Base-by-base conservation (phyloP, 2,888 invertebrate genomes). In the Toxonevra muliebris region DNA sequence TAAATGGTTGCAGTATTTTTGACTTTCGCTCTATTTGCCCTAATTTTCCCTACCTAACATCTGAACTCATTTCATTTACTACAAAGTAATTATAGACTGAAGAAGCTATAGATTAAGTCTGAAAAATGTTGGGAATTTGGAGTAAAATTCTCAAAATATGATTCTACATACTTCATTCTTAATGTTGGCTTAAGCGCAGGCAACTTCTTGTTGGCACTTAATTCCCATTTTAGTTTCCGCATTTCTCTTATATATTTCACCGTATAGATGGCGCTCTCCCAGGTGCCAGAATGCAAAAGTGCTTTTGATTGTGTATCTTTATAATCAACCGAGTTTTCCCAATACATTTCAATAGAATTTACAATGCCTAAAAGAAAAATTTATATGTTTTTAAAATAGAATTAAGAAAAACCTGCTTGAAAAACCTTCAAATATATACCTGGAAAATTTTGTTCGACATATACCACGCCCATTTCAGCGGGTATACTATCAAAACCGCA, bases 281-380 rank as follows among this genome's bases (percentile, higher is more conserved):
- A 75, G 8, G 75, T 73, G 2, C 71, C 74, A 10, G 20, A 66
- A 50, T 73, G 69, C 8, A 74, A 15, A 45, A 74, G 55, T 2
- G 68, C 69, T 12, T 69, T 71, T 0, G 71, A 73, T 1, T 64
- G 61, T 58, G 43, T 54, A 52, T 73, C 74, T 17, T 61, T 66
- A 52, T 68, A 71, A 4, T 72, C 70, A 4, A 68, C 0, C 0
- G 59, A 30, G 52, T 64, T 65, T 59, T 75, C 74, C 71, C 61
- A 69, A 52, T 63, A 74, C 3, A 72, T 45, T 68, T 75, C 75
- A n/a, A 75, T 57, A 12, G 75, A 71, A 61, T 75, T 75, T 5
- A 73, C 43, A 13, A 69, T 74, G 30, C 75, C 75, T 75, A 17
- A n/a, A 63, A 54, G n/a, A 1, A 19, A 59, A 1, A 20, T 15